Evolutionary conservation across 2,888 invertebrate species (phyloP), one percentile per base, ranked within the genome.

Genomic region (Argyresthia albistria): DNA sequence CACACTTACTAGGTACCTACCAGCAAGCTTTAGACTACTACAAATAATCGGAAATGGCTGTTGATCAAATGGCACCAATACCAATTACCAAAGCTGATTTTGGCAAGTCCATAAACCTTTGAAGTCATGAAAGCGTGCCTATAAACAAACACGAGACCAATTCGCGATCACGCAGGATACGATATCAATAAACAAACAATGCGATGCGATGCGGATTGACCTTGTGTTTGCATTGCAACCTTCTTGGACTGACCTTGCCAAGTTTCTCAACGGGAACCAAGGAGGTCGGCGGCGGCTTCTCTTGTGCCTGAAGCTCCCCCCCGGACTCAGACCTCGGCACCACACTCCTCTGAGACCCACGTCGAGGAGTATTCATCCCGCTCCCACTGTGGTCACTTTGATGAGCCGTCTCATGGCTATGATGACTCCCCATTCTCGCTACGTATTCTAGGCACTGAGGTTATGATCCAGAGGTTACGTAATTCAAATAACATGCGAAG

Each of bases 191-290:
- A 48, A 48, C 48, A 48, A 48, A 48, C 48, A 48, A 35, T 2
- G 15, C 46, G 4, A 46, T 35, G 35, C 48, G 35, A 35, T 2
- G 15, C 46, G 4, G 14, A 36, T 3, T n/a, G 48, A 8, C n/a
- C n/a, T 14, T 1, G 36, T 12, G 14, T 8, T 12, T n/a, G 25
- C 2, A 25, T 12, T n/a, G 25, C 2, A 25, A 25, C 25, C 25
- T 25, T 25, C 11, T 8, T 39, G 4, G 25, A 59, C 69, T 74
- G 73, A 93, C 93, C 89, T 94, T 93, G 57, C 92, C 91, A 50
- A 95, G 84, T 77, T 92, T 93, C 69, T 94, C 94, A 51, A 94
- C 88, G 11, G 95, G 93, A 59, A 93, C 84, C 70, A 94, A 88
- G 53, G 92, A 91, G n/a, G 66, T 55, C 35, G 52, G 43, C 35